Conservation (phyloP, 2,888 invertebrate genomes). For the Limnephilus rhombicus region DNA sequence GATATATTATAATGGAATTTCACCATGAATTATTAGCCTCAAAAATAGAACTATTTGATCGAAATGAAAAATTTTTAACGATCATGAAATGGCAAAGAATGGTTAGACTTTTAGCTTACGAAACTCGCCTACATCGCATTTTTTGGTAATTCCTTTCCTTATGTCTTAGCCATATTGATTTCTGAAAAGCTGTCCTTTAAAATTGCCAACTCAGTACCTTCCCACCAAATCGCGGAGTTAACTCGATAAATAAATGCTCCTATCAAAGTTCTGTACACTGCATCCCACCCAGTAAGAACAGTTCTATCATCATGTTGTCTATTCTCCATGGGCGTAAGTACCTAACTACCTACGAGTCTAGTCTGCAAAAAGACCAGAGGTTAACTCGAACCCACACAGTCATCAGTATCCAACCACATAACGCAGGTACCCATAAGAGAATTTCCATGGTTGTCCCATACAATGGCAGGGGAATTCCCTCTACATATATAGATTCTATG, state of each 20-base stretch:
- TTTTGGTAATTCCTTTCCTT: too few species aligned
- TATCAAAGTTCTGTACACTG: not conserved
- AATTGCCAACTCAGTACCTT: too few species aligned
- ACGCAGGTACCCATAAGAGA: not conserved
- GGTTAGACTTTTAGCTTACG: too few species aligned
- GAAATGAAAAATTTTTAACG: too few species aligned
- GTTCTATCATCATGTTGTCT: not conserved
- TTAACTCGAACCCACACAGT: conserved; percentile 29
- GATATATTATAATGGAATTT: too few species aligned
- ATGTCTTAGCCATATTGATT: too few species aligned
- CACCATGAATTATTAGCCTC: too few species aligned
- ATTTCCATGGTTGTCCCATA: not conserved
- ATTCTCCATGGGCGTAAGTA: not conserved
- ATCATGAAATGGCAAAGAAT: too few species aligned
- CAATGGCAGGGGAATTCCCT: not conserved
- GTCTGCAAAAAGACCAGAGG: conserved; percentile 20
- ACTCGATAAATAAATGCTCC: not conserved
- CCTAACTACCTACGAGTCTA: not conserved
- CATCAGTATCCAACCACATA: not conserved
- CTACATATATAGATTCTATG: not conserved
- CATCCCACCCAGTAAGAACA: not conserved
- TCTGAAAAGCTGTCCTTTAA: too few species aligned
- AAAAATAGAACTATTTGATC: too few species aligned
- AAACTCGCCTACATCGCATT: too few species aligned
- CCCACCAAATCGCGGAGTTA: not conserved